Conservation (phyloP, 2,113 vertebrate species). For the Heptranchias perlo region DNA sequence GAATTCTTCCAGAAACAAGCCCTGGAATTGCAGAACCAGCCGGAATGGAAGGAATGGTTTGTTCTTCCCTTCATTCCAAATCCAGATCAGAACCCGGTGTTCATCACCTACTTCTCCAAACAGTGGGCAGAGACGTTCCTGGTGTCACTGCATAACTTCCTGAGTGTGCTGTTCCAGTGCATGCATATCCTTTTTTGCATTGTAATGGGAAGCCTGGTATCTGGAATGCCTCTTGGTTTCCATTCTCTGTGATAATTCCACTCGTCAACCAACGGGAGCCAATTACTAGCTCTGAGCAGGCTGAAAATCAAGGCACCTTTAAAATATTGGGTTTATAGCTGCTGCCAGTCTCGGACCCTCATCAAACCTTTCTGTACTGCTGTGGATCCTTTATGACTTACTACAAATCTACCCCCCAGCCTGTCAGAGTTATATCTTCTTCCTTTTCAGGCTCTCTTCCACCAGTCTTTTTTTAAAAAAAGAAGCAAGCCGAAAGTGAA, state of each 20-base stretch:
- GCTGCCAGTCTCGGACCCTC: not conserved
- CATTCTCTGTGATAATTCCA: not conserved
- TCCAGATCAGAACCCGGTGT: constrained; percentile 81
- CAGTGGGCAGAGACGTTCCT: constrained; percentile 95
- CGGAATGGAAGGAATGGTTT: constrained; percentile 96
- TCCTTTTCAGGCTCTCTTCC: not conserved
- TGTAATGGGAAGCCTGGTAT: not conserved
- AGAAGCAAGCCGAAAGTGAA: no score
- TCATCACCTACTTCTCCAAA: constrained; percentile 85
- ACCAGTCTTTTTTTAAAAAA: not conserved
- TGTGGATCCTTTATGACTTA: not conserved
- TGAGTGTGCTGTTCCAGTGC: constrained; percentile 92
- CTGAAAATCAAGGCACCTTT: not conserved
- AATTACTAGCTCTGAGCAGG: not conserved
- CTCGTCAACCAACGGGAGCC: not conserved
- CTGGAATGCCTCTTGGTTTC: no score
- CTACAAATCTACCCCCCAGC: not conserved
- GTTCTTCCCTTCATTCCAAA: constrained; percentile 77
- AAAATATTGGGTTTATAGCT: not conserved
- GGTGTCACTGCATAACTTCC: constrained; percentile 94
- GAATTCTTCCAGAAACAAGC: constrained; percentile 93
- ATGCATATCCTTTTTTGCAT: constrained; percentile 86
- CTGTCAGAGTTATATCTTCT: not conserved
- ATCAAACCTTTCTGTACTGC: not conserved
- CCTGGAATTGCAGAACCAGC: constrained; percentile 80